A percentile compares a stretch with the other conserved stretches of the same genome.
Conservation (phyloP, 2,797 vertebrate genomes). For the Hipposideros larvatus region DNA sequence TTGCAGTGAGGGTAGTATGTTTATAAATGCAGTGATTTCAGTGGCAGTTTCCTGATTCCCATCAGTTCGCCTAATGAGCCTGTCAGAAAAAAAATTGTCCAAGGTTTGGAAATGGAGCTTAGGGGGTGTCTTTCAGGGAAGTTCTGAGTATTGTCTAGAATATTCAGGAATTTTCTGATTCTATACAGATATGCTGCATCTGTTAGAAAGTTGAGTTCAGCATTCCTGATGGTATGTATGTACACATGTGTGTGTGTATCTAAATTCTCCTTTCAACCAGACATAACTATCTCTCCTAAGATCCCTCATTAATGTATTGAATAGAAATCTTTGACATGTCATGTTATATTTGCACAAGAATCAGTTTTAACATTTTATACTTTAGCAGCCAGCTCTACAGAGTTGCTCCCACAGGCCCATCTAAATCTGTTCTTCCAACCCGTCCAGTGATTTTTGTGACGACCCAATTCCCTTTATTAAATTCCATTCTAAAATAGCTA, state of each 20-base stretch:
- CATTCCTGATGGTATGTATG: constrained; percentile 13
- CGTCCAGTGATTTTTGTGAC: background rate
- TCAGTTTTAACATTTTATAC: constrained; percentile 25
- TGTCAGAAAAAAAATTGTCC: background rate
- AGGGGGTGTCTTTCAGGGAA: background rate
- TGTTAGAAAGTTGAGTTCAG: background rate
- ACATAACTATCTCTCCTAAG: background rate
- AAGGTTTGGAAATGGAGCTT: background rate
- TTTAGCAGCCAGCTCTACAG: background rate
- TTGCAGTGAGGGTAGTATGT: too few relatives aligned
- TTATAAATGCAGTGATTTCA: background rate
- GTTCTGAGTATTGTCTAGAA: background rate
- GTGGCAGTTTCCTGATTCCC: background rate
- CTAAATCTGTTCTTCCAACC: background rate
- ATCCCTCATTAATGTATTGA: constrained; percentile 6
- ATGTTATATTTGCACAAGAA: constrained; percentile 14
- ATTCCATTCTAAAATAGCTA: constrained; percentile 15
- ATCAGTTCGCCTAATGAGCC: background rate
- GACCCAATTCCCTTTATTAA: background rate
- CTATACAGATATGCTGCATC: background rate
- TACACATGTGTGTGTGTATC: background rate
- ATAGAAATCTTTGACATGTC: constrained; percentile 17
- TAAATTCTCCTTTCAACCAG: constrained; percentile 35
- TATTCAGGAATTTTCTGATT: background rate
- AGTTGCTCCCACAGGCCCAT: background rate